Percentiles rank a stretch among this genome's conserved stretches.
Conservation (phyloP, 2,113 vertebrate species). For the Mus spicilegus region DNA sequence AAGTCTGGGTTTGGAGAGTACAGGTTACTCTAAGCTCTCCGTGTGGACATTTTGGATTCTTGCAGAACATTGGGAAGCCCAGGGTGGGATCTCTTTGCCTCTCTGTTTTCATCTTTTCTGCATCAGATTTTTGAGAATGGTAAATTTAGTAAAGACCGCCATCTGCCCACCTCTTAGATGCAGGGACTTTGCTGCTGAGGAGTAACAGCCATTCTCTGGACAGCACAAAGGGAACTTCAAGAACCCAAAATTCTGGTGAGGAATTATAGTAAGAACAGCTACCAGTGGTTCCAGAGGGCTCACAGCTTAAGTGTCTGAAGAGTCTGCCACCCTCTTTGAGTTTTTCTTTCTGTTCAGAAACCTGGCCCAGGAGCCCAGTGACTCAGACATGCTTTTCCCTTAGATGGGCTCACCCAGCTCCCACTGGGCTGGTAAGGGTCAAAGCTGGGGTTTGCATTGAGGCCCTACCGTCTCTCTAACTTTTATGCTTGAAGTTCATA, state of each 20-base stretch:
- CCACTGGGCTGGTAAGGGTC: no score
- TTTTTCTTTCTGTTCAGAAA: neutral
- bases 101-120: neutral
- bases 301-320: neutral
- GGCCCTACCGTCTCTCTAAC: neutral
- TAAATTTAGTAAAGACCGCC: neutral
- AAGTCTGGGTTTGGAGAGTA: neutral
- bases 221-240: neutral
- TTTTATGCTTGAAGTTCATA: neutral
- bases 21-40: neutral
- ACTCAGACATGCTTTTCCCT: neutral
- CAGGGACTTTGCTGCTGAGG: no score
- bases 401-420: neutral
- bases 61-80: neutral
- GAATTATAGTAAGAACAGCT: neutral
- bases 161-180: neutral
- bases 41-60: neutral
- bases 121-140: neutral
- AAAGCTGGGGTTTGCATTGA: neutral
- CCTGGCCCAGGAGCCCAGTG: neutral
- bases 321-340: neutral
- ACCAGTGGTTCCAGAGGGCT: neutral
- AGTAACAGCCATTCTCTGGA: neutral
- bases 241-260: neutral
- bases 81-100: neutral